A percentile compares a stretch with the other conserved stretches of the same genome.
These are phyloP conservation scores for Zeus faber DNA, from an alignment of 2,113 vertebrate genomes.

Conservation along the genomic window DNA sequence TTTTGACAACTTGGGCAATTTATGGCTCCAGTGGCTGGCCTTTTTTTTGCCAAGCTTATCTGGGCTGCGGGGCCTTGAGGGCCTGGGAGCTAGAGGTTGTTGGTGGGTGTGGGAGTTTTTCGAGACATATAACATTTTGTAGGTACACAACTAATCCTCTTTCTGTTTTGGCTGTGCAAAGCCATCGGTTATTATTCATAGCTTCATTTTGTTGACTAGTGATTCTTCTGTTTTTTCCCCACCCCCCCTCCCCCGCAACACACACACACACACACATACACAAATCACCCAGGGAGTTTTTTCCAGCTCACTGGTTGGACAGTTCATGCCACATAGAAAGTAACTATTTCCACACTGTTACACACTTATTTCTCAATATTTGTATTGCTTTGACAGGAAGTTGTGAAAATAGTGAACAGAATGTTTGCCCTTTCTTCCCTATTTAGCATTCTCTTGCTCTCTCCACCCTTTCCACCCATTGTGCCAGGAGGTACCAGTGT, in stretches of 20 bases:
- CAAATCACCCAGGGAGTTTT: not conserved
- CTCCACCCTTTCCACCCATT: constrained; percentile 53
- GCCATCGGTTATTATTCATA: not conserved
- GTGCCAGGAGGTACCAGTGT: constrained; percentile 35
- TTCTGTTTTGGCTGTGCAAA: not conserved
- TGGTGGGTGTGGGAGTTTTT: not conserved
- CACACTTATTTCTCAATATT: constrained; percentile 51
- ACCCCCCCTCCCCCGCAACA: not conserved
- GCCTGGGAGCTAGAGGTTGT: not conserved
- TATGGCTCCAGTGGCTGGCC: not conserved
- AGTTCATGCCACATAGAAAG: no score
- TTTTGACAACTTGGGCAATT: not conserved
- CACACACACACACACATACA: not conserved
- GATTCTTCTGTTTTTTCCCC: constrained; percentile 9
- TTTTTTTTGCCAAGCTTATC: not conserved
- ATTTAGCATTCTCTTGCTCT: constrained; percentile 44
- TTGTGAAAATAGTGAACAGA: constrained; percentile 36
- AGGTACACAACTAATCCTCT: not conserved
- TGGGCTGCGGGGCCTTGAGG: not conserved
- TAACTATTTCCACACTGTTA: not conserved
- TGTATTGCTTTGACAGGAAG: constrained; percentile 49
- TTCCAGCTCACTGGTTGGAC: no score
- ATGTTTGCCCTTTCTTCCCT: constrained; percentile 47
- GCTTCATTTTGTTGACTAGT: constrained; percentile 12
- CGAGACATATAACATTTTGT: not conserved